These are phyloP conservation scores for Hirundichthys speculiger DNA, from an alignment of 2,113 vertebrate genomes.

Conservation along the genomic window DNA sequence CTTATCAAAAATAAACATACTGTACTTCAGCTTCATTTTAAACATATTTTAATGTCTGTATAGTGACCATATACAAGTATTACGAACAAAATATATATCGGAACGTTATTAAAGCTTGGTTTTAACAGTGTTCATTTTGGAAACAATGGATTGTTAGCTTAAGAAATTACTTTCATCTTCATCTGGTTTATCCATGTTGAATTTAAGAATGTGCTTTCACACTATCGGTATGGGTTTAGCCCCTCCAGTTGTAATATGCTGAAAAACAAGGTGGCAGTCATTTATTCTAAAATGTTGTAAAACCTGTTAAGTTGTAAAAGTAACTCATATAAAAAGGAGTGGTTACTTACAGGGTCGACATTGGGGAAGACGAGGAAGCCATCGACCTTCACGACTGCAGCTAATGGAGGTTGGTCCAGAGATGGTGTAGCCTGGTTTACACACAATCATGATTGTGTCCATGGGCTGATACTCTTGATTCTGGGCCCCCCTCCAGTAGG, in stretches of 20 bases:
- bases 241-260: not conserved
- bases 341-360: constrained; percentile 47
- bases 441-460: constrained; percentile 33
- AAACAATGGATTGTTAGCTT: constrained; percentile 5
- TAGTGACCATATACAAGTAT: constrained; percentile 10
- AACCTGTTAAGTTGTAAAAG: not conserved
- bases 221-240: not conserved
- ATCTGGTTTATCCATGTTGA: not conserved
- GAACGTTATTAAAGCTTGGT: constrained; percentile 8
- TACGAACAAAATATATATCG: constrained; percentile 16
- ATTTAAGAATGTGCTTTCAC: not conserved
- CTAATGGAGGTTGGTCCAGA: constrained; percentile 6
- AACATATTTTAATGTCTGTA: constrained; percentile 63
- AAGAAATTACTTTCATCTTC: not conserved
- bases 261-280: not conserved
- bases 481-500: constrained; percentile 19
- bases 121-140: not conserved
- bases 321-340: not conserved
- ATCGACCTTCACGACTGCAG: constrained; percentile 42
- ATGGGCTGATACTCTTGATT: not conserved
- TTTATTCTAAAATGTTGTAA: not conserved
- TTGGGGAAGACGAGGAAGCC: constrained; percentile 54
- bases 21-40: constrained; percentile 73
- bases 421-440: not conserved
- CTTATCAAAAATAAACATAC: constrained; percentile 77